A percentile compares a stretch with the other conserved stretches of the same genome.
phyloP scores from a whole-genome alignment of 2,113 vertebrate species.

The Diadophis punctatus region DNA sequence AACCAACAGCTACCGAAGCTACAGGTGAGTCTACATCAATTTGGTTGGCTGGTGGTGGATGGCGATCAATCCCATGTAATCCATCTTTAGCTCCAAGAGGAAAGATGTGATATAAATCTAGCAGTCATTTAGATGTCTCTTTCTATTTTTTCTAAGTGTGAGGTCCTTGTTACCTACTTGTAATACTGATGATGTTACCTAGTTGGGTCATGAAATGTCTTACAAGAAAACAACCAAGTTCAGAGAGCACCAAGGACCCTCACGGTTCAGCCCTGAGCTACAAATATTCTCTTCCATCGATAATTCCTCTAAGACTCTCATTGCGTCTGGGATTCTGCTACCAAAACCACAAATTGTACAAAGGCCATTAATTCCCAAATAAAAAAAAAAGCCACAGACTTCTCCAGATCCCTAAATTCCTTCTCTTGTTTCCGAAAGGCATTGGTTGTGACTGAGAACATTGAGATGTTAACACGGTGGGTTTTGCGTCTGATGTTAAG shows the following conservation, averaged over 20 bases:
- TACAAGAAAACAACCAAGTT: no score
- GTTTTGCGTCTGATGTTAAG: neutral
- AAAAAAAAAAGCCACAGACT: neutral
- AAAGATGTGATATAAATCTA: neutral
- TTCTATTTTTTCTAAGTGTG: neutral
- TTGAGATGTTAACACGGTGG: neutral
- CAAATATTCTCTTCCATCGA: no score
- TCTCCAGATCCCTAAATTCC: neutral
- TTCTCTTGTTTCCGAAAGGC: neutral
- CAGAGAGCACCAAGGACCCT: no score
- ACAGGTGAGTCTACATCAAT: neutral
- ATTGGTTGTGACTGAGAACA: neutral
- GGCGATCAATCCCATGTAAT: neutral
- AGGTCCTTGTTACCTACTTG: neutral
- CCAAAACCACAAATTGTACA: neutral
- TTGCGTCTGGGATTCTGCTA: neutral
- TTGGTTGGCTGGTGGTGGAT: neutral
- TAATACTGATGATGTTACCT: neutral
- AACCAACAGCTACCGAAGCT: neutral
- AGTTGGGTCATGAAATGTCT: no score
- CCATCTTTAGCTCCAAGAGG: neutral
- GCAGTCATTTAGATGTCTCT: neutral
- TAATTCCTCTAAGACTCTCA: neutral
- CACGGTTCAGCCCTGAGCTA: no score
- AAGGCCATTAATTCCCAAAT: neutral